Percentiles rank a stretch among this genome's conserved stretches.
Evolutionary conservation across 2,888 invertebrate genomes (phyloP).

Genomic region (Hirtodrosophila trivittata): DNA sequence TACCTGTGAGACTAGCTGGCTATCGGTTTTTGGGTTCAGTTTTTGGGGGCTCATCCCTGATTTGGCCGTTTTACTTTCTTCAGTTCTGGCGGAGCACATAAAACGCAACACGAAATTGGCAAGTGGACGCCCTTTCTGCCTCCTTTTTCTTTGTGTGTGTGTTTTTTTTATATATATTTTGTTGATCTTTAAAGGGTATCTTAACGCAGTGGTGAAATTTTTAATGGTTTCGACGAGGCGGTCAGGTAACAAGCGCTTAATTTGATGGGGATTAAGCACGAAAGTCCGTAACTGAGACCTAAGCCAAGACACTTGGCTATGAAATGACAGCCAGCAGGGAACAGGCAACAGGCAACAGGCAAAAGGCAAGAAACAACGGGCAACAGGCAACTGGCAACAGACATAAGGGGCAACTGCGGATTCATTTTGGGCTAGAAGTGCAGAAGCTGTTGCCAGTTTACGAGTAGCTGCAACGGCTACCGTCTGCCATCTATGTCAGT

Average conservation of each 20-base stretch:
- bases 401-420: slow-evolving; percentile 25
- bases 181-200: slow-evolving; percentile 26
- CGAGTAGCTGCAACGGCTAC: slow-evolving; percentile 34
- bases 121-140: slow-evolving; percentile 19
- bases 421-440: slow-evolving; percentile 45
- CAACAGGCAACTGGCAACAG: not conserved
- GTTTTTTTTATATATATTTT: not conserved
- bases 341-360: too few relatives aligned
- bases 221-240: slow-evolving; percentile 39
- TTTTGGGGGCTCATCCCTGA: not conserved
- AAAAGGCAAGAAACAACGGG: not conserved
- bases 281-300: slow-evolving; percentile 28
- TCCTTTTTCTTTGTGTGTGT: not conserved
- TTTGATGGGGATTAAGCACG: slow-evolving; percentile 70
- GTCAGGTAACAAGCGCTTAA: slow-evolving; percentile 62
- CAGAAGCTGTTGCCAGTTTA: slow-evolving; percentile 42
- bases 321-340: too few relatives aligned
- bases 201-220: slow-evolving; percentile 66
- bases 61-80: slow-evolving; percentile 23
- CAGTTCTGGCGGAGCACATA: slow-evolving; percentile 32
- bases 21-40: slow-evolving; percentile 16
- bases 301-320: not conserved
- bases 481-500: slow-evolving; percentile 65
- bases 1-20: not conserved
- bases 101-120: slow-evolving; percentile 32